Percentiles rank a stretch among this genome's conserved stretches.
phyloP scores from a whole-genome alignment of 2,113 vertebrate genomes.

The Uria lomvia region DNA sequence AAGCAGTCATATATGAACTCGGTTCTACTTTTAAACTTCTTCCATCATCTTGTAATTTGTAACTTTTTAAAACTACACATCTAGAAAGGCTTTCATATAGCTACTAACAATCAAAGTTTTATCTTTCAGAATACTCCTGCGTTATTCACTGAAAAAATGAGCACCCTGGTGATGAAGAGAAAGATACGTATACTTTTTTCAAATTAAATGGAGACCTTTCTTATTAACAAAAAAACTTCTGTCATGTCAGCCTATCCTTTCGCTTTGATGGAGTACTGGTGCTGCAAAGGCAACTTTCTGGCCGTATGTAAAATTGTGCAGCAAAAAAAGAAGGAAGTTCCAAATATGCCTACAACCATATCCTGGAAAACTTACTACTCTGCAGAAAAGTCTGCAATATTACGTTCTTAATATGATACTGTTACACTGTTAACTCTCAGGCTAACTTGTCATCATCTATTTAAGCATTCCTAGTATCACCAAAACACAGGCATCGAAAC shows the following conservation, averaged over 20 bases:
- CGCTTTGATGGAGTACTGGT: not conserved
- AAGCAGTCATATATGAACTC: not conserved
- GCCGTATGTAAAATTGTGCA: not conserved
- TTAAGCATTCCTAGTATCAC: not conserved
- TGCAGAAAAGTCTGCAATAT: not conserved
- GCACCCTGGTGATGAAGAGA: not conserved
- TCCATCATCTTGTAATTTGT: not conserved
- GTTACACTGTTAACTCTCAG: not conserved
- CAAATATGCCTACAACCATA: not conserved
- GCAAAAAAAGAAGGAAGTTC: not conserved
- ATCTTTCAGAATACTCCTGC: not conserved
- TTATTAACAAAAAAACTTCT: not conserved
- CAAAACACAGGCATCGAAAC: slow-evolving; percentile 2
- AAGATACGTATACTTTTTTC: not conserved
- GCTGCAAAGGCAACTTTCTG: not conserved
- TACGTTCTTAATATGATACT: not conserved
- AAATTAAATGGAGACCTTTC: not conserved
- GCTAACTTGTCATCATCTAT: not conserved
- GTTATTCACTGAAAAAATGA: not conserved
- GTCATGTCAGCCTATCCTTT: not conserved
- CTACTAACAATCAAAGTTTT: not conserved
- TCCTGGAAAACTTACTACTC: not conserved
- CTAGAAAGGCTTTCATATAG: not conserved
- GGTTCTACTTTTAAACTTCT: not conserved
- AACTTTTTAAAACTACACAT: not conserved